Percentiles rank a stretch among this genome's conserved stretches.
Conservation (phyloP, 2,797 vertebrate species). For the Bradypodion pumilum region DNA sequence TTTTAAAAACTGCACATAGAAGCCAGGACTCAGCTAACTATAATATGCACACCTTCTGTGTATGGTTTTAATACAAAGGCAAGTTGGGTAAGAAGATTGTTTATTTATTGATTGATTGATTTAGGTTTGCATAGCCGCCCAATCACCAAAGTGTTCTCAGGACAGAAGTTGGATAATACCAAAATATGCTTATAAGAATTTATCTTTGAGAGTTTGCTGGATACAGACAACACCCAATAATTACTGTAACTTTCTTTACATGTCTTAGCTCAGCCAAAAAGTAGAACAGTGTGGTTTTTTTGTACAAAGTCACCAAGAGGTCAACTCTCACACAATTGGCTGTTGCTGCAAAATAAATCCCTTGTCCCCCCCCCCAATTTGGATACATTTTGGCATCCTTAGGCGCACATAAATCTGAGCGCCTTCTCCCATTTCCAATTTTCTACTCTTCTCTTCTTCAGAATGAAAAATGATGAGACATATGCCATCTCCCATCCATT, state of each 20-base stretch:
- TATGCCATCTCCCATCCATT: slow-evolving; percentile 12
- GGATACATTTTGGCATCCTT: accelerated
- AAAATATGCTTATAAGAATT: too few relatives aligned
- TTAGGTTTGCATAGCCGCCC: too few relatives aligned
- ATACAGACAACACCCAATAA: background rate
- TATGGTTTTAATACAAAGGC: too few relatives aligned
- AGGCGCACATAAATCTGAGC: background rate
- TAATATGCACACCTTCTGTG: too few relatives aligned
- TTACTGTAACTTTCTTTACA: background rate
- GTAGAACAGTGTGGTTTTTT: background rate
- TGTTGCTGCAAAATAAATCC: slow-evolving; percentile 1
- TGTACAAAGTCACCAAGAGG: background rate
- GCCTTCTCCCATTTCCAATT: slow-evolving; percentile 18
- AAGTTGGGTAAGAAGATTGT: too few relatives aligned
- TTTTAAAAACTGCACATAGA: too few relatives aligned
- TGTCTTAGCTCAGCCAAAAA: background rate
- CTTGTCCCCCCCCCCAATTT: background rate
- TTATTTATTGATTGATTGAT: too few relatives aligned
- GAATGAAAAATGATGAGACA: background rate
- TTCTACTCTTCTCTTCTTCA: background rate
- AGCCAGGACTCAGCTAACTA: too few relatives aligned
- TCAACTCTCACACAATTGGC: background rate
- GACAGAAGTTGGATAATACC: too few relatives aligned
- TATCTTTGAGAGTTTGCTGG: background rate
- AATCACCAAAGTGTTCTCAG: too few relatives aligned